Base-by-base conservation (phyloP, 2,888 invertebrate genomes). In the Heliconius cydno region DNA sequence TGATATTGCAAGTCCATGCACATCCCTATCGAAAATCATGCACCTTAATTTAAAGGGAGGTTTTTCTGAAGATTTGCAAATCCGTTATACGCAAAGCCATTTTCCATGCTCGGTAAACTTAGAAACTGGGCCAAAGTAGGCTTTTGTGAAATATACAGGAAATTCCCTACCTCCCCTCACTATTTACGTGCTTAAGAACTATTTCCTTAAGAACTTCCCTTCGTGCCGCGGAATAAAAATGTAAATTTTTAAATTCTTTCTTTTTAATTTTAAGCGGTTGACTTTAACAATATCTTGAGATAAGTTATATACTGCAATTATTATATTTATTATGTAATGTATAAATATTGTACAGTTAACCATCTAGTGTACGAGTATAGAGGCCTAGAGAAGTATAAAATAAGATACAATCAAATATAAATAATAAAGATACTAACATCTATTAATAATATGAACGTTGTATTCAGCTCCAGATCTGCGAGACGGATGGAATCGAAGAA, bases 401-500 rank as follows among this genome's bases (percentile, higher is more conserved):
- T 7, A 34, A 34, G 6, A 34, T 7, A 34, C 34, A 34, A 34
- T 34, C 34, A 46, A 46, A 46, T 46, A 15, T 46, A 46, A 46
- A 19, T 46, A 46, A 30, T 30, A 30, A 30, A 30, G 30, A 30
- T 30, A 30, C 22, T n/a, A 68, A 4, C n/a, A 63, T 63, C 25
- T 4, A 63, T n/a, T 25, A 46, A 52, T 57, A 30, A 72, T 28
- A 72, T 15, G 46, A 72, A 9, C 63, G 13, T 63, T 7, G 46
- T 25, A 41, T 74, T 28, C 92, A 97, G 97, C 96, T 97, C 82
- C 97, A 97, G 90, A 94, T 97, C 38, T 97, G 97, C 94, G 97
- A 97, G 91, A 97, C 97, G 73, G 97, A 97, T 88, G 97, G 97
- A 3, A 96, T 97, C 85, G 96, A 96, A 83, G 96, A 96, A 83